phyloP scores from a whole-genome alignment of 2,888 invertebrate species.

The Heterodera filipjevi region DNA sequence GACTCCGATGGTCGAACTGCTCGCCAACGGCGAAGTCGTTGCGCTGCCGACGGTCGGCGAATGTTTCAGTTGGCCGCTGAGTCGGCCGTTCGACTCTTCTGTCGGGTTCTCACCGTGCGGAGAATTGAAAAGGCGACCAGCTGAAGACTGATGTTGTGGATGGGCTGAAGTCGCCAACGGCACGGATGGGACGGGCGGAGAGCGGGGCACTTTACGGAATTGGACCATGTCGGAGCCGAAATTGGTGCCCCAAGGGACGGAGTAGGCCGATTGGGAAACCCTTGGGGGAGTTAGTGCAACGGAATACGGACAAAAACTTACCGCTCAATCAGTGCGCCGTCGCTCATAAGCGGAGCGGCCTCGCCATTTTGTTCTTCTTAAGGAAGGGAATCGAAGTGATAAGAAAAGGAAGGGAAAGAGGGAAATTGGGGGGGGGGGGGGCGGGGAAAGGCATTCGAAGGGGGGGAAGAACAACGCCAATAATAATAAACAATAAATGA shows the following conservation, averaged over 20 bases:
- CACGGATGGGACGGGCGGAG: slow-evolving; percentile 5
- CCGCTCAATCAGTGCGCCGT: not conserved
- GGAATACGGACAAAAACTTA: not conserved
- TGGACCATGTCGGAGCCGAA: slow-evolving; percentile 50
- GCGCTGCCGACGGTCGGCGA: not conserved
- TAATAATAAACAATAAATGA: not conserved
- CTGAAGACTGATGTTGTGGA: slow-evolving; percentile 1
- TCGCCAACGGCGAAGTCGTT: not conserved
- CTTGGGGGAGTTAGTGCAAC: not conserved
- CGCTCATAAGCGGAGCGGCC: not conserved
- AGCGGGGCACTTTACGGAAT: not conserved
- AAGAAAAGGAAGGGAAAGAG: not conserved
- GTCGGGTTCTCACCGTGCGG: slow-evolving; percentile 6
- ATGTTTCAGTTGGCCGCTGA: slow-evolving; percentile 12
- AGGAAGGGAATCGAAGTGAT: not conserved
- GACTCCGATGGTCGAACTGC: slow-evolving; percentile 19
- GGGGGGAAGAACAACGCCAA: not conserved
- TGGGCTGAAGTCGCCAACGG: slow-evolving; percentile 7
- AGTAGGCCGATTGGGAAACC: slow-evolving; percentile 41
- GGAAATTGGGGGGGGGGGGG: not conserved
- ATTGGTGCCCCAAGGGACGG: slow-evolving; percentile 35
- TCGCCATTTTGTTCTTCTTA: slow-evolving; percentile 2
- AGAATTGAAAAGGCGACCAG: slow-evolving; percentile 10
- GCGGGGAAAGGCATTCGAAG: not conserved
- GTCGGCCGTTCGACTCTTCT: slow-evolving; percentile 24